These are phyloP conservation scores for Propithecus perrieri DNA, from an alignment of 2,797 vertebrate species.

Conservation along the genomic window DNA sequence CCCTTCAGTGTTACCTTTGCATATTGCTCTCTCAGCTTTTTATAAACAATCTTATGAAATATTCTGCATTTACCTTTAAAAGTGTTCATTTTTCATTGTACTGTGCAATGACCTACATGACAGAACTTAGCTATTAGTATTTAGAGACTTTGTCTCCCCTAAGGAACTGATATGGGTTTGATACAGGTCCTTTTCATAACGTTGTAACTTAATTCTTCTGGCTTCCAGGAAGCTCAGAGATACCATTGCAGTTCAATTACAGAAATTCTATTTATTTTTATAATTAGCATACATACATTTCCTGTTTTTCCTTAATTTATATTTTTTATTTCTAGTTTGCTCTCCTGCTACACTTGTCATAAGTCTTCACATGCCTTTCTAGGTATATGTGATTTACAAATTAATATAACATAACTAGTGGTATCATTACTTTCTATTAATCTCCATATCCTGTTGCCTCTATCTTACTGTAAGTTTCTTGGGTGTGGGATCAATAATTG, in stretches of 20 bases:
- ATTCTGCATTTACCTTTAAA: background rate
- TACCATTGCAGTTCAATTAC: background rate
- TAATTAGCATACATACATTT: background rate
- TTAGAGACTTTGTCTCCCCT: background rate
- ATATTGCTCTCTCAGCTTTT: background rate
- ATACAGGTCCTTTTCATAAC: background rate
- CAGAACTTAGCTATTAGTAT: background rate
- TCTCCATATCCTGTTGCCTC: background rate
- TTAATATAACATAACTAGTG: background rate
- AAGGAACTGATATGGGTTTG: background rate
- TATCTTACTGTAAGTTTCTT: background rate
- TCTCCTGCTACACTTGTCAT: background rate
- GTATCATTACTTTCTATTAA: slow-evolving; percentile 1
- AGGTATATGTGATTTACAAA: background rate
- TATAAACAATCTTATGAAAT: background rate
- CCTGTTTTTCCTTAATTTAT: background rate
- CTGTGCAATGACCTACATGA: background rate
- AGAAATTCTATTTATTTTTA: background rate
- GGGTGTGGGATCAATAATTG: background rate
- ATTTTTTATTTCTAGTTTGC: background rate
- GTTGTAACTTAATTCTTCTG: slow-evolving; percentile 10
- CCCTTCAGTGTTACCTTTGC: background rate
- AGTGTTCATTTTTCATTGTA: background rate
- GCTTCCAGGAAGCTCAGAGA: background rate
- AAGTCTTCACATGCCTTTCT: background rate